phyloP scores from a whole-genome alignment of 2,888 invertebrate species.

The Noctua janthe region DNA sequence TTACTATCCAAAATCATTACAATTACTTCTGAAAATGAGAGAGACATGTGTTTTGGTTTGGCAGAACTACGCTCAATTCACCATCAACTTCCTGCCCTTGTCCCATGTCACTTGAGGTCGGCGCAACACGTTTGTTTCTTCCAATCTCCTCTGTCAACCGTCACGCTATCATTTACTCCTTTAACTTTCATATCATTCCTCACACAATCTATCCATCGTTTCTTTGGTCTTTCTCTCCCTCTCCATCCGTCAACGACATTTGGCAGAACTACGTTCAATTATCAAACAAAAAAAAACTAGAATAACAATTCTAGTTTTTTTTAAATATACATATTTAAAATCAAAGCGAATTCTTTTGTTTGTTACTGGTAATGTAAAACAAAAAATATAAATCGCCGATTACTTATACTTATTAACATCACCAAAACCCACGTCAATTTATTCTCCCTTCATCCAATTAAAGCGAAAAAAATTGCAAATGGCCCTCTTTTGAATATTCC shows the following conservation, averaged over 20 bases:
- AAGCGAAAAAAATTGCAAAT: slow-evolving; percentile 38
- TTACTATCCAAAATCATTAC: background rate
- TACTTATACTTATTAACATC: background rate
- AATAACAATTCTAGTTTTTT: too few relatives aligned
- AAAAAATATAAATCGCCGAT: background rate
- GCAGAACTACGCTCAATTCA: background rate
- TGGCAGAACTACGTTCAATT: background rate
- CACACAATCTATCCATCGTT: too few relatives aligned
- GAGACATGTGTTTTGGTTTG: background rate
- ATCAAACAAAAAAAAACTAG: too few relatives aligned
- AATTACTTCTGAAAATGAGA: background rate
- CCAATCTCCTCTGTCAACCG: too few relatives aligned
- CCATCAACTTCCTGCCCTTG: too few relatives aligned
- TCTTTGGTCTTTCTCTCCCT: too few relatives aligned
- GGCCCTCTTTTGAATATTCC: slow-evolving; percentile 50
- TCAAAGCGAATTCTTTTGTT: background rate
- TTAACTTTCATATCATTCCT: too few relatives aligned
- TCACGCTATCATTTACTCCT: too few relatives aligned
- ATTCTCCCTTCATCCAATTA: slow-evolving; percentile 12
- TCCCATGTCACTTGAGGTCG: too few relatives aligned
- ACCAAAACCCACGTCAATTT: slow-evolving; percentile 4
- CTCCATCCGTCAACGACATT: background rate
- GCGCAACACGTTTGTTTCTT: too few relatives aligned
- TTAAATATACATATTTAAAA: too few relatives aligned
- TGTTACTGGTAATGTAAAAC: background rate